Base-by-base conservation (phyloP, 2,113 vertebrate genomes). In the Pteronura brasiliensis region DNA sequence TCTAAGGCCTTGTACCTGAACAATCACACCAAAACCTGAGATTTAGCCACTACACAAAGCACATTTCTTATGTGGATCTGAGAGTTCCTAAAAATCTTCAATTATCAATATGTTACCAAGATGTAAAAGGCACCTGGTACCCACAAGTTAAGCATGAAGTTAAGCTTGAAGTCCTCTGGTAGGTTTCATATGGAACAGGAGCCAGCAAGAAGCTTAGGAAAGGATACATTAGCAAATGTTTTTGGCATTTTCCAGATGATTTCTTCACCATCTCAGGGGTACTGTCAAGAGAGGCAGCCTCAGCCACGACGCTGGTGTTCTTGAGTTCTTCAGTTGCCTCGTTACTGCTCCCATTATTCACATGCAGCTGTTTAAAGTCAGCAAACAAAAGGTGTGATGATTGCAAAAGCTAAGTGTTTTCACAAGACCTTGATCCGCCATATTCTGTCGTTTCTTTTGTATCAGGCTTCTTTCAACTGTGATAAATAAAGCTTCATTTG, bases 361-460 rank as follows among this genome's bases (percentile, higher is more conserved):
- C 98, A 95, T 99, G 99, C 95, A 99, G 99, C 98, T 99, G 99
- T 96, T 99, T 99, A 96, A 99, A 97, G 99, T 99, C 99, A 88
- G 98, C 98, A 97, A 99, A 99, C 63, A 99, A 99, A 98, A 1
- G 99, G 99, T 20, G 98, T 98, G 95, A 99, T 99, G 97, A 99
- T 98, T 84, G 98, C 98, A 99, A 98, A 96, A 99, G 98, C 98
- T 97, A 34, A 99, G 98, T 83, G 99, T 99, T 97, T 98, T 99
- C 96, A 98, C 97, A 98, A 99, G 98, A 86, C 99, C 84, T 97
- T 99, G 98, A 97, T 98, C 99, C 88, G 99, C 99, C 94, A 98
- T 99, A 0, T 99, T 99, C 95, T 99, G 98, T 36, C 99, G 98
- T 91, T 99, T 99, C 98, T 99, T 88, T 99, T 76, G 97, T 94